Conservation (phyloP, 2,797 vertebrate genomes). For the Remorina albescens region DNA sequence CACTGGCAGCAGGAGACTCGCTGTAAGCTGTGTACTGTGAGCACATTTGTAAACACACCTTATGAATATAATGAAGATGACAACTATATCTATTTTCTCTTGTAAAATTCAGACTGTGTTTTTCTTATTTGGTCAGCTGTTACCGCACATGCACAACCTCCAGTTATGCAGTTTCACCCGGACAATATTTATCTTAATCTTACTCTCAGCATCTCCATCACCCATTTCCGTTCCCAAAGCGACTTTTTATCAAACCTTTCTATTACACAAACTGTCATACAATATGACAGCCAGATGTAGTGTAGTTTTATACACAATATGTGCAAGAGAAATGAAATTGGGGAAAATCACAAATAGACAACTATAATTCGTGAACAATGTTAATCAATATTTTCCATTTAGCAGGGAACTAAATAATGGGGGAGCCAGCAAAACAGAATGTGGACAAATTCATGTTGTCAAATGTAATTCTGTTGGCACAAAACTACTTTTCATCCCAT, state of each 20-base stretch:
- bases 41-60: slow-evolving; percentile 77
- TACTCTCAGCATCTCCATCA: background rate
- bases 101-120: slow-evolving; percentile 62
- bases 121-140: slow-evolving; percentile 26
- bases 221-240: background rate
- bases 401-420: background rate
- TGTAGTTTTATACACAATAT: background rate
- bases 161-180: slow-evolving; percentile 7
- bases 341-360: no score
- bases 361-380: no score
- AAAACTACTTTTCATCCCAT: no score
- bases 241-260: background rate
- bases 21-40: slow-evolving; percentile 61
- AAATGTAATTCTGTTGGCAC: no score
- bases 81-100: slow-evolving; percentile 71
- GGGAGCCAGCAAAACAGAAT: no score
- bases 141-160: slow-evolving; percentile 17
- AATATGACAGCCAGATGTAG: background rate
- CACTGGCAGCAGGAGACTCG: slow-evolving; percentile 49
- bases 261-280: background rate
- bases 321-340: background rate
- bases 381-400: background rate
- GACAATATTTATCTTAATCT: background rate
- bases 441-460: no score
- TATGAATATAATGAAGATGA: slow-evolving; percentile 62